Evolutionary conservation across 2,888 invertebrate genomes (phyloP).

Genomic region (Lepidochitona cinerea): DNA sequence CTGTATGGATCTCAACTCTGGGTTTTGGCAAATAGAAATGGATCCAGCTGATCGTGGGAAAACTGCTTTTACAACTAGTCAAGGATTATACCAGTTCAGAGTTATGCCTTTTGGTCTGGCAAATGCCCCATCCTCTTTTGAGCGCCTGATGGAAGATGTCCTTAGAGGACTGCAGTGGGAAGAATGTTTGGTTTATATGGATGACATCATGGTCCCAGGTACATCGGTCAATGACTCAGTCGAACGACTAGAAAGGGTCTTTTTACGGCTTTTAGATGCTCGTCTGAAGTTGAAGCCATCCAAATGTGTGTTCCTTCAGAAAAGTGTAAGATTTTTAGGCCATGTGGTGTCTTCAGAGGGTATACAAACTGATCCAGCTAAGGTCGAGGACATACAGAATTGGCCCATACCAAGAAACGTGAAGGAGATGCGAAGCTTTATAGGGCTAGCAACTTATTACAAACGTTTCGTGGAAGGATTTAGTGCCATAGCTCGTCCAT

Average conservation of each 20-base stretch:
- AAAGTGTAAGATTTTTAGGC: constrained; percentile 18
- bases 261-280: constrained; percentile 19
- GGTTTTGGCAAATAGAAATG: constrained; percentile 1
- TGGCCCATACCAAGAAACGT: constrained; percentile 1
- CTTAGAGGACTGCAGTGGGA: too few relatives aligned
- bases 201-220: too few relatives aligned
- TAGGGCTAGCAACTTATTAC: constrained; percentile 6
- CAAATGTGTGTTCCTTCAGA: constrained; percentile 31
- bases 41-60: constrained; percentile 11
- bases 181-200: too few relatives aligned
- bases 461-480: constrained; percentile 5
- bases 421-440: constrained; percentile 3
- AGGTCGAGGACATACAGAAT: not conserved
- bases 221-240: too few relatives aligned
- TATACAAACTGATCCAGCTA: constrained; percentile 3
- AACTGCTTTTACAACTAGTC: not conserved
- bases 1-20: constrained; percentile 3
- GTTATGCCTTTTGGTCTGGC: constrained; percentile 37
- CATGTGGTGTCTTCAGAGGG: constrained; percentile 8
- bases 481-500: constrained; percentile 5
- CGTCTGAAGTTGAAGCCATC: constrained; percentile 30
- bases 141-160: too few relatives aligned
- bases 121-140: constrained; percentile 42
- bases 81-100: constrained; percentile 17
- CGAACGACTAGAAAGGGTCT: constrained; percentile 24